Conservation (phyloP, 2,113 vertebrate species). For the Solea solea region DNA sequence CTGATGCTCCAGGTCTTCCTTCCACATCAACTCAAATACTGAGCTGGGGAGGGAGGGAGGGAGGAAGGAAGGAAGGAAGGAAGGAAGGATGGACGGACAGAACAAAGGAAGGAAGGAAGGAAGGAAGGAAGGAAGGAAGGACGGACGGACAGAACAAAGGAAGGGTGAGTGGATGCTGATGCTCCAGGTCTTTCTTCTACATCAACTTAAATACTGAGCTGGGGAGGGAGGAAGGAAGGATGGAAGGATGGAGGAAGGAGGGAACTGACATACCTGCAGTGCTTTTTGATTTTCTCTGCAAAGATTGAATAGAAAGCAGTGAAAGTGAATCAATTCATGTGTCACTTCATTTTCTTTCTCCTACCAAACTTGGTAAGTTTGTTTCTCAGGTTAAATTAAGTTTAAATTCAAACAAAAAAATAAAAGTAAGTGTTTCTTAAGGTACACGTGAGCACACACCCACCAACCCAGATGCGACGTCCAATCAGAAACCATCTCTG, state of each 20-base stretch:
- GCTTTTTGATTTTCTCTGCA: too few relatives aligned
- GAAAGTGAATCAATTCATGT: too few relatives aligned
- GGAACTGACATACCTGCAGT: too few relatives aligned
- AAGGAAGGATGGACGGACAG: slow-evolving; percentile 4
- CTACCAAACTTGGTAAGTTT: too few relatives aligned
- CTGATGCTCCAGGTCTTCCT: slow-evolving; percentile 58
- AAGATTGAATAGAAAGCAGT: too few relatives aligned
- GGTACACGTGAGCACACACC: too few relatives aligned
- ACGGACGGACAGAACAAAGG: slow-evolving; percentile 2
- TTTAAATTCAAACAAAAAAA: too few relatives aligned
- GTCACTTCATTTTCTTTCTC: too few relatives aligned
- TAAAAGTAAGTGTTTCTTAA: too few relatives aligned
- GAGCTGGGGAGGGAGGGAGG: neutral
- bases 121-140: neutral
- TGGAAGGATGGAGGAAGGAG: neutral
- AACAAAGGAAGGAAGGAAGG: too few relatives aligned
- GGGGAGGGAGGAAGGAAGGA: neutral
- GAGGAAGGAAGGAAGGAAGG: neutral
- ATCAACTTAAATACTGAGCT: slow-evolving; percentile 6
- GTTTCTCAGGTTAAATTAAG: too few relatives aligned
- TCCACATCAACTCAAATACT: slow-evolving; percentile 35
- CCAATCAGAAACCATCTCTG: neutral
- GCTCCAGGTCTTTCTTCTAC: slow-evolving; percentile 61
- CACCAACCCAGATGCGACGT: neutral
- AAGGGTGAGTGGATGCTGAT: slow-evolving; percentile 36